Base-by-base conservation (phyloP, 2,797 vertebrate species). In the Alauda arvensis region DNA sequence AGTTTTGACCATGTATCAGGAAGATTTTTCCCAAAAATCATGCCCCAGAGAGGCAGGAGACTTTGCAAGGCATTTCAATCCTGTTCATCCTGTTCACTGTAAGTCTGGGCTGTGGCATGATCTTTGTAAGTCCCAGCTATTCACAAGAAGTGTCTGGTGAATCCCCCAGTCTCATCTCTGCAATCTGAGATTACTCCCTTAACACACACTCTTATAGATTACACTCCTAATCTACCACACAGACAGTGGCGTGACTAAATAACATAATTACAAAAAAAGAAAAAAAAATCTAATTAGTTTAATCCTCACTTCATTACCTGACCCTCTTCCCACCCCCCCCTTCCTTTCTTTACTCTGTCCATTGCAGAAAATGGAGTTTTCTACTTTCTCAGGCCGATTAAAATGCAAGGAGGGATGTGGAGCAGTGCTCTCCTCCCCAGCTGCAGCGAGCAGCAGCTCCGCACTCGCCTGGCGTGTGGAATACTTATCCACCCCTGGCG, bases 381-480 rank as follows among this genome's bases (percentile, higher is more conserved):
- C 12, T 48, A 28, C 26, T 68, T 82, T 75, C 42, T 61, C 12
- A 2, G 20, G 51, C 48, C 26, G 33, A 89, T 93, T 90, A 79
- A 69, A 56, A 93, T 83, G 87, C 89, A 62, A 55, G 77, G 34
- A 61, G 19, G 0, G 7, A 28, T 23, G 18, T 6, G 62, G 65
- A 92, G 75, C 67, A 59, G 6, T 3, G 55, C 48, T 86, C 37
- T 37, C 46, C 80, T 88, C 56, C 33, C 14, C 79, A 51, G 62
- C 79, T 92, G 84, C 71, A 33, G 82, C 34, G 6, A 31, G 76
- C 0, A 16, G 26, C 6, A 3, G 75, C 90, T 87, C 93, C 24
- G 90, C 86, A 94, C 85, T 85, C 4, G 65, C 61, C 90, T 89
- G 88, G 9, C 86, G 94, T 92, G 88, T 79, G 75, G 94, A 94